Evolutionary conservation across 2,888 invertebrate species (phyloP).

Genomic region (Spodoptera exigua): DNA sequence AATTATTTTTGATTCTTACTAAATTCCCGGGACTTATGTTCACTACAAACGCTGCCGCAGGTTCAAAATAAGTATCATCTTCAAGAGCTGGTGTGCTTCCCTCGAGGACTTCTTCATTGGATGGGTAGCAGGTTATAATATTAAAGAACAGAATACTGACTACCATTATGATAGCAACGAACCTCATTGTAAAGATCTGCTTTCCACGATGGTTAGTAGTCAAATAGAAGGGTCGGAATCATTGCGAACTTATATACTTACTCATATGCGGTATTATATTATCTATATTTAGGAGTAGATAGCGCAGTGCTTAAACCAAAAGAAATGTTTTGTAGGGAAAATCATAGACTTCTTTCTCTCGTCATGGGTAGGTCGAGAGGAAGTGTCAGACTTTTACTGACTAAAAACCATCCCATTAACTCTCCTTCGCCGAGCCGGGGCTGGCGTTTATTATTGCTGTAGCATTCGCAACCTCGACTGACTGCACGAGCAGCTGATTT

Average conservation of each 20-base stretch:
- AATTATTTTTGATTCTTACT: constrained; percentile 12
- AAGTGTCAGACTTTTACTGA: too few relatives aligned
- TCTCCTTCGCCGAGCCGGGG: too few relatives aligned
- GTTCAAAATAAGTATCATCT: neutral
- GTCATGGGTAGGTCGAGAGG: too few relatives aligned
- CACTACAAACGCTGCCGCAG: neutral
- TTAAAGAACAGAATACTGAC: neutral
- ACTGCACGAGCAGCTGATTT: too few relatives aligned
- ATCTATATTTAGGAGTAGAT: too few relatives aligned
- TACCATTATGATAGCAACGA: neutral
- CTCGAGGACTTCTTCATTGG: neutral
- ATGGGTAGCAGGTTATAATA: neutral
- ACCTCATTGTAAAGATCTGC: constrained; percentile 4
- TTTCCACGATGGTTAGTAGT: too few relatives aligned
- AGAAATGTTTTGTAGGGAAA: too few relatives aligned
- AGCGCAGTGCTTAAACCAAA: too few relatives aligned
- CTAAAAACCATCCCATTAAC: too few relatives aligned
- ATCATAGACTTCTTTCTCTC: too few relatives aligned
- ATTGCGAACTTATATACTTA: neutral
- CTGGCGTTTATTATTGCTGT: too few relatives aligned
- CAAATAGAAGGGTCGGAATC: neutral
- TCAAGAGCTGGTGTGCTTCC: neutral
- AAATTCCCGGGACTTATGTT: constrained; percentile 8
- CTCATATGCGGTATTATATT: neutral
- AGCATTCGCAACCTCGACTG: too few relatives aligned